Percentiles rank a stretch among this genome's conserved stretches.
These are phyloP conservation scores for Palaemon carinicauda DNA, from an alignment of 1,140 invertebrate species.

Conservation along the genomic window DNA sequence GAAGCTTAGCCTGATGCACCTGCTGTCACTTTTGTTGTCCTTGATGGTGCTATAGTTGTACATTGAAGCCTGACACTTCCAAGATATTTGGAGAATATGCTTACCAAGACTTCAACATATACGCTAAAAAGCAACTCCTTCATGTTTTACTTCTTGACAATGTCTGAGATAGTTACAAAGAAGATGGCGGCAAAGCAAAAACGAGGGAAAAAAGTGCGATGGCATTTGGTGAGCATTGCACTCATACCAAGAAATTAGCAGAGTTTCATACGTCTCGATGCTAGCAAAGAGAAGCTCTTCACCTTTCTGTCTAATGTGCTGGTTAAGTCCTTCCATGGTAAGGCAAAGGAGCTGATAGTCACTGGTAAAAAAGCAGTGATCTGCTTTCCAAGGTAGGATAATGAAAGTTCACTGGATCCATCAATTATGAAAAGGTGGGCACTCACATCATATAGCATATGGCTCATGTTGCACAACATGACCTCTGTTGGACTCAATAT, in stretches of 20 bases:
- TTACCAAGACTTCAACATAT: no score
- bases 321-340: neutral
- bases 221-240: neutral
- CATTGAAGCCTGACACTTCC: no score
- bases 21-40: no score
- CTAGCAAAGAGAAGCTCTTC: neutral
- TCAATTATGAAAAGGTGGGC: slow-evolving; percentile 1
- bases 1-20: no score
- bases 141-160: no score
- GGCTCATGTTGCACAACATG: neutral
- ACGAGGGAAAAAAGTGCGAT: neutral
- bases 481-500: neutral
- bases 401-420: neutral
- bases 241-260: slow-evolving; percentile 1
- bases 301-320: neutral
- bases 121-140: no score
- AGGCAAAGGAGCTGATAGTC: neutral
- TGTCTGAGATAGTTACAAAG: no score
- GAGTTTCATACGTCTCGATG: neutral
- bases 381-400: neutral
- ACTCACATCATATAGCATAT: slow-evolving; percentile 1
- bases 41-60: no score
- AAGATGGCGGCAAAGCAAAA: neutral
- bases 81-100: no score
- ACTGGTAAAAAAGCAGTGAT: neutral